These are phyloP conservation scores for Ceyx melanurus DNA, from an alignment of 2,113 vertebrate genomes.

Conservation along the genomic window DNA sequence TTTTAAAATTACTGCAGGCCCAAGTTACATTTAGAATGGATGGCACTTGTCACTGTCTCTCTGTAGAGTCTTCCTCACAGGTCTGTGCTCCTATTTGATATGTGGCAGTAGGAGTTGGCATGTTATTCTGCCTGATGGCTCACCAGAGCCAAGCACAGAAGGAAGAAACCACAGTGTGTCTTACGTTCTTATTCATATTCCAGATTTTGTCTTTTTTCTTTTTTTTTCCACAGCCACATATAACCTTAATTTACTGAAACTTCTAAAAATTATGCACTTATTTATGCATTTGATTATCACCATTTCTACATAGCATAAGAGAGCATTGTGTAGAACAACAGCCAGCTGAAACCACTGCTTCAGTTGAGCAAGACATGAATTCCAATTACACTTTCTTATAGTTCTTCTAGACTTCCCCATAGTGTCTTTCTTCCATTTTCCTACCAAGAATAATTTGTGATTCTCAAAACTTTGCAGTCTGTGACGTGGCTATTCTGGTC, in stretches of 20 bases:
- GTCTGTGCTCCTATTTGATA: background rate
- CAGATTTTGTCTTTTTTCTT: background rate
- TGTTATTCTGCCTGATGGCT: background rate
- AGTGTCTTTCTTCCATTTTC: background rate
- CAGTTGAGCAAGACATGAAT: background rate
- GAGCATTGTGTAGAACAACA: background rate
- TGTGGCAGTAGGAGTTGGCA: background rate
- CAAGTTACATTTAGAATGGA: background rate
- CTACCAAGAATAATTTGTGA: background rate
- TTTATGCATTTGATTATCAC: background rate
- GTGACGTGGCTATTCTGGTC: background rate
- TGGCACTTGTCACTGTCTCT: fast-evolving
- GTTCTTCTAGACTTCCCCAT: background rate
- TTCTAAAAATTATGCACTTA: background rate
- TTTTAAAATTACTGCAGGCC: background rate
- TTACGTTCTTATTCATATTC: background rate
- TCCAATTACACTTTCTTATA: background rate
- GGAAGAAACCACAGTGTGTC: background rate
- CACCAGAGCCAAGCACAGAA: background rate
- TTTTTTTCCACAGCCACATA: background rate
- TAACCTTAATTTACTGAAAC: background rate
- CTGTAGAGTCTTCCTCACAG: background rate
- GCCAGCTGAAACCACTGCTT: background rate
- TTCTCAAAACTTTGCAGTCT: background rate
- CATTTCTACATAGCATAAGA: background rate